A percentile compares a stretch with the other conserved stretches of the same genome.
Evolutionary conservation across 2,888 invertebrate genomes (phyloP).

Genomic region (Chironomus tentans): DNA sequence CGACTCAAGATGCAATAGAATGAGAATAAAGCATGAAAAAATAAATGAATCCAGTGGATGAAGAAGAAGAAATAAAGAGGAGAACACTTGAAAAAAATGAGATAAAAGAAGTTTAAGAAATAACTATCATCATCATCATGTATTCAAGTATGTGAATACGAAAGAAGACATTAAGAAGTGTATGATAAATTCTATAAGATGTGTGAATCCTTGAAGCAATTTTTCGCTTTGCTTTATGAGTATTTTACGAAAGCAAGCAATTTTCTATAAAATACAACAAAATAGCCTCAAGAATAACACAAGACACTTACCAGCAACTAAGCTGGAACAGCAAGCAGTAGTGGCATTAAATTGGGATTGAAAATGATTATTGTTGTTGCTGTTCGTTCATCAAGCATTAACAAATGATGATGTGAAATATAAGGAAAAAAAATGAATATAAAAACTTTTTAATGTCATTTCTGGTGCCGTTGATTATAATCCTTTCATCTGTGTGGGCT

Average conservation of each 20-base stretch:
- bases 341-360: no score
- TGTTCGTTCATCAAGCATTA: not conserved
- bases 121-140: not conserved
- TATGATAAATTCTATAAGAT: not conserved
- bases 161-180: not conserved
- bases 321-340: no score
- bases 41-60: not conserved
- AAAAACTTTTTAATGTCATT: conserved; percentile 9
- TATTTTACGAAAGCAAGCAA: no score
- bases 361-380: not conserved
- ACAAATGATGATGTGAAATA: no score
- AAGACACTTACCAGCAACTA: no score
- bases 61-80: not conserved
- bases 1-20: not conserved
- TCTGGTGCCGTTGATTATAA: not conserved
- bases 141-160: not conserved
- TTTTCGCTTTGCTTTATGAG: not conserved
- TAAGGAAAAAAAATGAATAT: not conserved
- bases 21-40: not conserved
- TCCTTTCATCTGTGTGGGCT: conserved; percentile 16
- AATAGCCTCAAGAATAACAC: no score
- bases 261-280: not conserved
- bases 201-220: conserved; percentile 19
- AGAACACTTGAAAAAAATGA: not conserved
- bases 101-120: not conserved